A percentile compares a stretch with the other conserved stretches of the same genome.
phyloP scores from a whole-genome alignment of 2,888 invertebrate species.

The Yponomeuta evonymella region DNA sequence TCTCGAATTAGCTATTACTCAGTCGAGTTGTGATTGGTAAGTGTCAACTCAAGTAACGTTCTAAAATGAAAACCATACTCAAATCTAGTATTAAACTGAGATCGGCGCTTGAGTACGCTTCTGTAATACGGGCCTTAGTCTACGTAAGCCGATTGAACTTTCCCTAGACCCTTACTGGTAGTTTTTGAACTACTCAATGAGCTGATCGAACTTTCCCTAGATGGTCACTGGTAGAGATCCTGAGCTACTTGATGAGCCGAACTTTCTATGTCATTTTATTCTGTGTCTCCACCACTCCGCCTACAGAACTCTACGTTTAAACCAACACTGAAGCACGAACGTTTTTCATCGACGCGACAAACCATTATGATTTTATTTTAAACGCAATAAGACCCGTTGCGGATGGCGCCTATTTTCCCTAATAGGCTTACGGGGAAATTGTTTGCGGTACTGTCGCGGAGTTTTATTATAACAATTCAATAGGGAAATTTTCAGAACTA shows the following conservation, averaged over 20 bases:
- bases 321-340: slow-evolving; percentile 33
- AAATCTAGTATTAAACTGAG: too few species aligned
- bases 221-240: too few species aligned
- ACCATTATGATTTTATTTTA: slow-evolving; percentile 70
- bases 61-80: too few species aligned
- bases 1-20: too few species aligned
- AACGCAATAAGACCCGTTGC: slow-evolving; percentile 50
- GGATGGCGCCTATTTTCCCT: slow-evolving; percentile 37
- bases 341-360: slow-evolving; percentile 67
- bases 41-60: too few species aligned
- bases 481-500: neutral
- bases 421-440: slow-evolving; percentile 47
- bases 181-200: too few species aligned
- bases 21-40: too few species aligned
- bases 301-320: slow-evolving; percentile 33
- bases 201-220: too few species aligned
- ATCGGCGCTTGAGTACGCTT: too few species aligned
- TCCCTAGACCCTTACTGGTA: too few species aligned
- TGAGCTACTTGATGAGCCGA: neutral
- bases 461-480: slow-evolving; percentile 6
- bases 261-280: neutral
- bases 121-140: too few species aligned
- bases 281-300: neutral
- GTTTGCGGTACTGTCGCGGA: slow-evolving; percentile 21
- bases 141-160: too few species aligned